Evolutionary conservation across 2,797 vertebrate species (phyloP).

Genomic region (Spinibarbus caldwelli): DNA sequence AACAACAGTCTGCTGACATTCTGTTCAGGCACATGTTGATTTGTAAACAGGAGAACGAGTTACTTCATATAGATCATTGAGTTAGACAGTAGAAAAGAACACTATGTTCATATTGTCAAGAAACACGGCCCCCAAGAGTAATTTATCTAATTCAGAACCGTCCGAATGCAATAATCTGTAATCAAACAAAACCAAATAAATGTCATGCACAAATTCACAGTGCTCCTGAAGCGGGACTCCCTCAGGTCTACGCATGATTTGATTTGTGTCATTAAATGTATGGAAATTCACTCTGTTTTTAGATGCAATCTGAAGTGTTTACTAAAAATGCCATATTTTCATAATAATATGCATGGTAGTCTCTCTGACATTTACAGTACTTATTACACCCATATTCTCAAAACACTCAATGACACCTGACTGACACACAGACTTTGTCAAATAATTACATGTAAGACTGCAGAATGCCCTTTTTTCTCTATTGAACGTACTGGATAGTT

Average conservation of each 20-base stretch:
- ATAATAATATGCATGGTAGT: background rate
- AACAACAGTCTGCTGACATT: conserved; percentile 19
- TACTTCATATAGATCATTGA: conserved; percentile 6
- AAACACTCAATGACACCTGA: background rate
- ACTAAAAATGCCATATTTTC: background rate
- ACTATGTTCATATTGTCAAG: conserved; percentile 10
- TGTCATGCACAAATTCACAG: conserved; percentile 8
- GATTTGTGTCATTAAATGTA: conserved; percentile 11
- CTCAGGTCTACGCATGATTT: background rate
- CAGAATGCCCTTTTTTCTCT: conserved; percentile 50
- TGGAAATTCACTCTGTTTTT: background rate
- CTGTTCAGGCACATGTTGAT: conserved; percentile 65
- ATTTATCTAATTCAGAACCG: conserved; percentile 23
- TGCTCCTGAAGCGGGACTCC: conserved; percentile 1
- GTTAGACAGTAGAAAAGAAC: conserved; percentile 22
- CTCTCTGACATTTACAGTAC: background rate
- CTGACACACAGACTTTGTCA: background rate
- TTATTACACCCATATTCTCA: background rate
- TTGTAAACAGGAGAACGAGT: conserved; percentile 17
- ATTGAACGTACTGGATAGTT: conserved; percentile 50
- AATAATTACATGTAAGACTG: background rate
- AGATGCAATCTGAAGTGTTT: background rate
- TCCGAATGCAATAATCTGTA: conserved; percentile 32
- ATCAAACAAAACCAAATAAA: conserved; percentile 24
- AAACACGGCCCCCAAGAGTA: conserved; percentile 35